phyloP scores from a whole-genome alignment of 2,113 vertebrate species.

The Todiramphus saurophagus region DNA sequence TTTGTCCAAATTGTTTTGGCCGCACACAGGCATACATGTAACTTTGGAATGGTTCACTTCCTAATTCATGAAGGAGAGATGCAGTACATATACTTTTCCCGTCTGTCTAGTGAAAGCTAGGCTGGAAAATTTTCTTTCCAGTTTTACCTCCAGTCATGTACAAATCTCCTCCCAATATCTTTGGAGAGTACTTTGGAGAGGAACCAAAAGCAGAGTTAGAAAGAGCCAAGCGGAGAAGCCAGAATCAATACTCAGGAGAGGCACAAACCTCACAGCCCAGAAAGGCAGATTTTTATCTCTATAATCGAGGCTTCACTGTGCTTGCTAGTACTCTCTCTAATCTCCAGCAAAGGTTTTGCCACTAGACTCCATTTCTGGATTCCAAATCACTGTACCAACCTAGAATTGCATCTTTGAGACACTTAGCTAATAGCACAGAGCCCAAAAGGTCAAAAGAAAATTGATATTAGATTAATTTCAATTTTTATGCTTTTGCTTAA shows the following conservation, averaged over 20 bases:
- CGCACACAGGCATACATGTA: not conserved
- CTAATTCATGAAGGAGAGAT: not conserved
- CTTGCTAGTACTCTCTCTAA: not conserved
- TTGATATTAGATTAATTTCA: slow-evolving; percentile 55
- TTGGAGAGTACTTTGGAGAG: not conserved
- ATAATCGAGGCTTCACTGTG: not conserved
- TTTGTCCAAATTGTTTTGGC: not conserved
- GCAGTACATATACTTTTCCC: not conserved
- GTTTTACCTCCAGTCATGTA: not conserved
- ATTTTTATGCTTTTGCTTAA: slow-evolving; percentile 31
- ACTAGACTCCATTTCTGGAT: not conserved
- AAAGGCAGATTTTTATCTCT: slow-evolving; percentile 6
- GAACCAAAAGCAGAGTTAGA: not conserved
- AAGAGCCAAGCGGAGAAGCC: slow-evolving; percentile 7
- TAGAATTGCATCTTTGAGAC: not conserved
- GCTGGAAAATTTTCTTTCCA: not conserved
- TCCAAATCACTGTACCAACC: not conserved
- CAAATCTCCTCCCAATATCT: not conserved
- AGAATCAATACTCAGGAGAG: not conserved
- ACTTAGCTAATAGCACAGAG: slow-evolving; percentile 26
- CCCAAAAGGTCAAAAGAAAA: slow-evolving; percentile 35
- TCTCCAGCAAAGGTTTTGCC: not conserved
- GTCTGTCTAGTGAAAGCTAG: not conserved
- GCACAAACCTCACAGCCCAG: not conserved
- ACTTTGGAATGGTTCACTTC: not conserved